Conservation (phyloP, 2,888 invertebrate genomes). For the Tortricodes alternella region DNA sequence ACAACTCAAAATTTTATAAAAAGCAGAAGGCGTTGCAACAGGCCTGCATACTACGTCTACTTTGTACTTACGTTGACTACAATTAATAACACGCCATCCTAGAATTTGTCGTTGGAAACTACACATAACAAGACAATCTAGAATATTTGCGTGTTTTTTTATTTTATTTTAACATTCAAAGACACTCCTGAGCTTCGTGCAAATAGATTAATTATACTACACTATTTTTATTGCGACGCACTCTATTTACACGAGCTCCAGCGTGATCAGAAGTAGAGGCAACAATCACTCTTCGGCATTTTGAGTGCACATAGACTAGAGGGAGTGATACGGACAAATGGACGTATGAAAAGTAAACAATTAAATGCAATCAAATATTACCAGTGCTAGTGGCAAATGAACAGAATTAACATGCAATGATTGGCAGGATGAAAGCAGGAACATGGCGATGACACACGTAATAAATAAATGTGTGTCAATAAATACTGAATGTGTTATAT, state of each 20-base stretch:
- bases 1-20: constrained; percentile 75
- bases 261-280: constrained; percentile 51
- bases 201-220: constrained; percentile 32
- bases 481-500: no score
- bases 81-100: constrained; percentile 42
- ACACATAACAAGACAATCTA: constrained; percentile 45
- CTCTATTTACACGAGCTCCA: constrained; percentile 45
- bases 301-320: constrained; percentile 73
- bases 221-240: not conserved
- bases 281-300: constrained; percentile 79
- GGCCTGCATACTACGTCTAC: constrained; percentile 74
- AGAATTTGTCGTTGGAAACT: constrained; percentile 49
- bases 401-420: constrained; percentile 33
- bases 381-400: constrained; percentile 31
- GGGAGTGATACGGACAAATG: constrained; percentile 72
- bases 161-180: no score
- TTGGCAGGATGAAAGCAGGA: constrained; percentile 35
- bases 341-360: constrained; percentile 41
- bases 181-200: constrained; percentile 45
- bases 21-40: constrained; percentile 77
- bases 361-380: constrained; percentile 37
- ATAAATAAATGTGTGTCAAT: constrained; percentile 33
- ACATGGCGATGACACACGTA: constrained; percentile 32
- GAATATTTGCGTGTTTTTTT: no score
- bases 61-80: constrained; percentile 67